phyloP scores from a whole-genome alignment of 2,888 invertebrate genomes.

The Scaptodrosophila latifasciaeformis region DNA sequence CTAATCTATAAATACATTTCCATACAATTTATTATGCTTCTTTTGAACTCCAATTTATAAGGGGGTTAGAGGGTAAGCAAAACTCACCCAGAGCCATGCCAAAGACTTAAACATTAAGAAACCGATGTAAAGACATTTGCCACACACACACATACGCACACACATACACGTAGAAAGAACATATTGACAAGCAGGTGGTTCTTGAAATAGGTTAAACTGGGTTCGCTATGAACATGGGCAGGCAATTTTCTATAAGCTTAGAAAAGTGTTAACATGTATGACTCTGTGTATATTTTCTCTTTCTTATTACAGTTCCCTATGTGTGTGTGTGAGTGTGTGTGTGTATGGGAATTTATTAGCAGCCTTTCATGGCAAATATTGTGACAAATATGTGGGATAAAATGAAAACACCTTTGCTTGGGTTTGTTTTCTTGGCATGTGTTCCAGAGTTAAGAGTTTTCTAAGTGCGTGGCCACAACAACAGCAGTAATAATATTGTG shows the following conservation, averaged over 20 bases:
- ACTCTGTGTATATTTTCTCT: slow-evolving; percentile 19
- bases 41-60: too few relatives aligned
- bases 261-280: slow-evolving; percentile 36
- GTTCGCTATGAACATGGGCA: slow-evolving; percentile 2
- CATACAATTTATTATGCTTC: too few relatives aligned
- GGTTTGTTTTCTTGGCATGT: background rate
- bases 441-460: background rate
- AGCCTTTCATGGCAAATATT: slow-evolving; percentile 60
- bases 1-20: too few relatives aligned
- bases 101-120: slow-evolving; percentile 11
- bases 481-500: background rate
- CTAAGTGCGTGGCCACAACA: slow-evolving; percentile 18
- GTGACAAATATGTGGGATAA: slow-evolving; percentile 58
- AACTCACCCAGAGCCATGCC: slow-evolving; percentile 30
- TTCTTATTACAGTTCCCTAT: slow-evolving; percentile 26
- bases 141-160: background rate
- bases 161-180: background rate
- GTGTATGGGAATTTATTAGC: slow-evolving; percentile 56
- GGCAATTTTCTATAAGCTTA: slow-evolving; percentile 38
- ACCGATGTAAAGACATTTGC: background rate
- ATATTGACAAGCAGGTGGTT: background rate
- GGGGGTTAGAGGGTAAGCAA: too few relatives aligned
- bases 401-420: slow-evolving; percentile 35
- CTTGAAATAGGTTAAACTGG: background rate
- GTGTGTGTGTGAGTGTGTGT: slow-evolving; percentile 8